phyloP scores from a whole-genome alignment of 2,888 invertebrate species.

The Erebia epiphron region DNA sequence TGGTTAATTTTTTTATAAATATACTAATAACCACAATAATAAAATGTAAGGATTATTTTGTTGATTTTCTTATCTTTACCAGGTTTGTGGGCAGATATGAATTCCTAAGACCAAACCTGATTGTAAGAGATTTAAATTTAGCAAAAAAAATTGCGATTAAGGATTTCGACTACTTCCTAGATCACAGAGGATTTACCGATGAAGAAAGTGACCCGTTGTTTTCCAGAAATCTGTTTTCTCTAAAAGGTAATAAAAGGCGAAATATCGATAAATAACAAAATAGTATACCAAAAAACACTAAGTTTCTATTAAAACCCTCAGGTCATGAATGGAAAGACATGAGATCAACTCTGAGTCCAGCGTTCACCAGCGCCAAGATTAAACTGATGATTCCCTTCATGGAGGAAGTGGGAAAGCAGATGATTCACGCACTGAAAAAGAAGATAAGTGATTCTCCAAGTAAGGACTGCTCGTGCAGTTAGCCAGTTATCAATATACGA shows the following conservation, averaged over 20 bases:
- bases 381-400: constrained; percentile 57
- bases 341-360: constrained; percentile 58
- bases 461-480: constrained; percentile 4
- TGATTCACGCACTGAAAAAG: constrained; percentile 45
- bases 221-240: constrained; percentile 68
- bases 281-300: not conserved
- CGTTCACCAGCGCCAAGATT: constrained; percentile 70
- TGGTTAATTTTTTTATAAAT: no score
- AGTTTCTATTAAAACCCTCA: not conserved
- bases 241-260: constrained; percentile 59
- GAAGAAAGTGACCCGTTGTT: constrained; percentile 71
- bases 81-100: constrained; percentile 68
- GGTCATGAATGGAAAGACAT: constrained; percentile 56
- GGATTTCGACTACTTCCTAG: constrained; percentile 79
- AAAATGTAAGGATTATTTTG: not conserved
- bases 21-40: no score
- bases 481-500: no score
- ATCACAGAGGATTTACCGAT: constrained; percentile 64
- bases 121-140: constrained; percentile 76
- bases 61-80: not conserved
- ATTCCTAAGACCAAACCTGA: constrained; percentile 56
- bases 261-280: no score
- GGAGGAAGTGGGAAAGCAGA: constrained; percentile 49
- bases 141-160: constrained; percentile 76
- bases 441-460: constrained; percentile 38